These are phyloP conservation scores for Alethe castanea DNA, from an alignment of 2,113 vertebrate genomes.

Conservation along the genomic window DNA sequence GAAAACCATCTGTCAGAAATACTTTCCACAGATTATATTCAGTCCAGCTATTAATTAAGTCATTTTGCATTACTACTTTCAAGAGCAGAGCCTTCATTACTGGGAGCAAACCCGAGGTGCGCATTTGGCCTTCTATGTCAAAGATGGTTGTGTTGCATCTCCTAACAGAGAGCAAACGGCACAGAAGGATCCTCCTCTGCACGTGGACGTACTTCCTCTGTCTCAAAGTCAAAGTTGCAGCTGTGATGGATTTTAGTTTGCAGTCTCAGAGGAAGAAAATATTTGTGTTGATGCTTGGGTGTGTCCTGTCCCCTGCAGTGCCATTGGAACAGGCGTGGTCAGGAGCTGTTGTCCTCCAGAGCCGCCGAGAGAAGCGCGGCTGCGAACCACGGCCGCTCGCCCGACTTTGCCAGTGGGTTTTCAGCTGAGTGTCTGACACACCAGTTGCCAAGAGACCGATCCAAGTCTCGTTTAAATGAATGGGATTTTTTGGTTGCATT, in stretches of 20 bases:
- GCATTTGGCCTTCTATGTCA: neutral
- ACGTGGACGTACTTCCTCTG: fast-evolving
- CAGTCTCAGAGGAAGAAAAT: neutral
- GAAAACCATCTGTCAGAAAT: constrained; percentile 67
- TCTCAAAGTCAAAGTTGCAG: neutral
- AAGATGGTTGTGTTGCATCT: neutral
- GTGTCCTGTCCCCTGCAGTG: neutral
- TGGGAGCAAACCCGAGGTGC: neutral
- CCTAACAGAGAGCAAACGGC: neutral
- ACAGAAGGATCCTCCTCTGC: neutral
- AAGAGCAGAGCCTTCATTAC: neutral
- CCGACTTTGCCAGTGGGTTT: constrained; percentile 13
- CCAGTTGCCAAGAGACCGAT: neutral
- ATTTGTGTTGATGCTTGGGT: fast-evolving
- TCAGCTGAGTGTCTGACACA: neutral
- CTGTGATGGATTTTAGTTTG: neutral
- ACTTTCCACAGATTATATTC: constrained; percentile 14
- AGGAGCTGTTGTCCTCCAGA: neutral
- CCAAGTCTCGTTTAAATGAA: constrained; percentile 34
- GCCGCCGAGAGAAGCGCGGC: neutral
- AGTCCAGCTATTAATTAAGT: constrained; percentile 34
- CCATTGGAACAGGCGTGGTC: fast-evolving
- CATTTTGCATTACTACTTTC: constrained; percentile 20
- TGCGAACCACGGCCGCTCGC: neutral
- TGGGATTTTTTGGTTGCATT: neutral